phyloP scores from a whole-genome alignment of 2,797 vertebrate species.

The Dallia pectoralis region DNA sequence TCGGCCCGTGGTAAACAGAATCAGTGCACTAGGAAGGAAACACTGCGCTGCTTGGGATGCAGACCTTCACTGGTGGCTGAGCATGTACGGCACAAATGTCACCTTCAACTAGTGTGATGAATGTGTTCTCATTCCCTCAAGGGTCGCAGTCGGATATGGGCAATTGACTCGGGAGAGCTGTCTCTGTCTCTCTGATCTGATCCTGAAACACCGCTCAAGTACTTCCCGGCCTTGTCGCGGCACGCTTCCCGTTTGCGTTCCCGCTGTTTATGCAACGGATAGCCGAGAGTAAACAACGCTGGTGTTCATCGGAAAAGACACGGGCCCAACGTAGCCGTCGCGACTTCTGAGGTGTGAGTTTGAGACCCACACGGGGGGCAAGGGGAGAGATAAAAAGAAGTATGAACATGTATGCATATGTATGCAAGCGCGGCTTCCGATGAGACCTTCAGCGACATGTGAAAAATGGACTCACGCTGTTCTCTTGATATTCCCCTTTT shows the following conservation, averaged over 20 bases:
- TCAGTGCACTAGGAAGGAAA: neutral
- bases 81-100: conserved; percentile 37
- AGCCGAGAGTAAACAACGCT: neutral
- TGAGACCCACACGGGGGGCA: too few relatives aligned
- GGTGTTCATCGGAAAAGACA: neutral
- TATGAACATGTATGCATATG: too few relatives aligned
- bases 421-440: too few relatives aligned
- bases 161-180: conserved; percentile 30
- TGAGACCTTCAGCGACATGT: too few relatives aligned
- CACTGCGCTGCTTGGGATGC: neutral
- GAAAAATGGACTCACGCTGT: too few relatives aligned
- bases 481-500: too few relatives aligned
- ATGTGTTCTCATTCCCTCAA: conserved; percentile 27
- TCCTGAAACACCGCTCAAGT: neutral
- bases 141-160: conserved; percentile 21
- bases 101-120: conserved; percentile 19
- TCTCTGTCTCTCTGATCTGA: conserved; percentile 5
- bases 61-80: neutral
- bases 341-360: too few relatives aligned
- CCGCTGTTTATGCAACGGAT: neutral
- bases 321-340: neutral
- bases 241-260: neutral
- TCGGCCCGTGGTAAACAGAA: neutral
- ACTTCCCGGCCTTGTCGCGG: neutral
- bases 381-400: too few relatives aligned